Evolutionary conservation across 2,888 invertebrate genomes (phyloP).

Genomic region (Oxytorus armatus): DNA sequence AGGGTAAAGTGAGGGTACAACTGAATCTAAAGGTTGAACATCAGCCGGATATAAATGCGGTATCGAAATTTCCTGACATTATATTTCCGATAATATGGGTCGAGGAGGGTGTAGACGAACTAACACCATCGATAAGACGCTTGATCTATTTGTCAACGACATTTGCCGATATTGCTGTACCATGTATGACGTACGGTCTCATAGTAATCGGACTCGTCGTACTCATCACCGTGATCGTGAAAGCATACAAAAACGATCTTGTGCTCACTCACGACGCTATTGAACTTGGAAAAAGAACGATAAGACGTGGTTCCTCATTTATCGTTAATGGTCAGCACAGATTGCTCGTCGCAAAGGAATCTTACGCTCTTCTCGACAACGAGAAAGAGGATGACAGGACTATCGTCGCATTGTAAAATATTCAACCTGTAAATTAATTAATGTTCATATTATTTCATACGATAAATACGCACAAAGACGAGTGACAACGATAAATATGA

Average conservation of each 20-base stretch:
- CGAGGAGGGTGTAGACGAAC: conserved; percentile 93
- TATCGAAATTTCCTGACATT: conserved; percentile 91
- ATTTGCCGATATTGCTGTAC: conserved; percentile 90
- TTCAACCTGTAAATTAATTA: conserved; percentile 9
- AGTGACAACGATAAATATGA: no score
- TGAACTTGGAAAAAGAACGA: conserved; percentile 90
- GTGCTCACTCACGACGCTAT: conserved; percentile 90
- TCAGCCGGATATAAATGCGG: conserved; percentile 89
- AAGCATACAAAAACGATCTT: conserved; percentile 91
- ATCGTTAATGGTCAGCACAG: conserved; percentile 87
- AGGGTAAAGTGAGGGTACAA: conserved; percentile 92
- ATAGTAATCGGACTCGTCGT: conserved; percentile 89
- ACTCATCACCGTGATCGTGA: conserved; percentile 89
- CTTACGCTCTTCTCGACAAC: conserved; percentile 85
- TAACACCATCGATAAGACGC: conserved; percentile 91
- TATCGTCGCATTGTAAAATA: conserved; percentile 64
- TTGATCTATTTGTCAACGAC: conserved; percentile 93
- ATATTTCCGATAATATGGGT: conserved; percentile 95
- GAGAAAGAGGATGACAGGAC: conserved; percentile 70
- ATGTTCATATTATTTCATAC: background rate
- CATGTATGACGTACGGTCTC: conserved; percentile 90
- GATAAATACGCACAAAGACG: no score
- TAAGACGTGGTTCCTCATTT: conserved; percentile 88
- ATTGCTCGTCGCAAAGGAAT: conserved; percentile 87
- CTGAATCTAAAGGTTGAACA: conserved; percentile 92